phyloP scores from a whole-genome alignment of 1,140 invertebrate genomes.

The Macrosteles quadrilineatus region DNA sequence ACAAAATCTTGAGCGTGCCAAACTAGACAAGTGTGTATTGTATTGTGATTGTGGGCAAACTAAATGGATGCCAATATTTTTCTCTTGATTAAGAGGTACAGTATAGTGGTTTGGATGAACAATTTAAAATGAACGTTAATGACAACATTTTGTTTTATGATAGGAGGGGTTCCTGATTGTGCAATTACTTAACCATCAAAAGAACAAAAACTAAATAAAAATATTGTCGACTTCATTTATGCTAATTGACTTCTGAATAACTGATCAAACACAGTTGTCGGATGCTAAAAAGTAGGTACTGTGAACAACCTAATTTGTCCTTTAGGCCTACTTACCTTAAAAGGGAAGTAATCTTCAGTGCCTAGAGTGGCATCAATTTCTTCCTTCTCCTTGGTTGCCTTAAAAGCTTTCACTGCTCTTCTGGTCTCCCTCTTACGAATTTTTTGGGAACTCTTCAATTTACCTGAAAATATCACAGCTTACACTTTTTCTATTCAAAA shows the following conservation, averaged over 20 bases:
- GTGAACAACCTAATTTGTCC: too few species aligned
- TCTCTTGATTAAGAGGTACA: too few species aligned
- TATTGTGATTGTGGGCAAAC: too few species aligned
- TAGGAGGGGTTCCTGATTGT: not conserved
- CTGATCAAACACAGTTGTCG: not conserved
- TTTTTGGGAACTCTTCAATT: too few species aligned
- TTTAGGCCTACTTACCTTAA: not conserved
- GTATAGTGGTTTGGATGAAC: too few species aligned
- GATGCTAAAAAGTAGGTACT: not conserved
- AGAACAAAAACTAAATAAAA: not conserved
- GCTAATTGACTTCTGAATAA: not conserved
- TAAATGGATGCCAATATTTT: too few species aligned
- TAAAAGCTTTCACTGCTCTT: not conserved
- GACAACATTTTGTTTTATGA: not conserved
- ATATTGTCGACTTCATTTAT: not conserved
- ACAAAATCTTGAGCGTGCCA: too few species aligned
- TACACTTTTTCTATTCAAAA: too few species aligned
- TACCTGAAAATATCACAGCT: too few species aligned
- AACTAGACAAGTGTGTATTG: too few species aligned
- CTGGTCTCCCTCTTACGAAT: too few species aligned
- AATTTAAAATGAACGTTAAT: too few species aligned
- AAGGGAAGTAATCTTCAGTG: conserved; percentile 1
- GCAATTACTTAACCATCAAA: not conserved
- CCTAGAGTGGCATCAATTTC: not conserved
- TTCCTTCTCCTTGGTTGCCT: not conserved